phyloP scores from a whole-genome alignment of 2,888 invertebrate genomes.

The Lymantria dispar region DNA sequence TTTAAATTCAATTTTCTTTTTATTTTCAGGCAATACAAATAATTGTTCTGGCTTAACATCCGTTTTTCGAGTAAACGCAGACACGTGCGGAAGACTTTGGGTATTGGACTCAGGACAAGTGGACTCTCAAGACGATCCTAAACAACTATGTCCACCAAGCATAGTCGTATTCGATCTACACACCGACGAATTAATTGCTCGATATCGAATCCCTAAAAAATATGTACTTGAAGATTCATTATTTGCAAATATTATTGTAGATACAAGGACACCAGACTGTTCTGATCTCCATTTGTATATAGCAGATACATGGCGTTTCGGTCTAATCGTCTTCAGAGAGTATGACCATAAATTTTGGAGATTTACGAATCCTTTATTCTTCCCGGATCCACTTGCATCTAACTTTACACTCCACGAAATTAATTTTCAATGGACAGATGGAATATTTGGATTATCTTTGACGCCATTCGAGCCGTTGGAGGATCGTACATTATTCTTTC shows the following conservation, averaged over 20 bases:
- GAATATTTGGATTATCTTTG: constrained; percentile 88
- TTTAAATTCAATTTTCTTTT: neutral
- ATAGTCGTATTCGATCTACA: constrained; percentile 87
- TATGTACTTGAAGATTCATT: constrained; percentile 86
- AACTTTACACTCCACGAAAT: constrained; percentile 88
- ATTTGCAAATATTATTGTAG: constrained; percentile 86
- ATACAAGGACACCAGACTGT: constrained; percentile 82
- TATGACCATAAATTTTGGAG: constrained; percentile 82
- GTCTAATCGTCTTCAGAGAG: constrained; percentile 84
- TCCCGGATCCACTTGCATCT: constrained; percentile 88
- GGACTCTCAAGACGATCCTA: constrained; percentile 84
- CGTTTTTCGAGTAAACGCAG: constrained; percentile 88
- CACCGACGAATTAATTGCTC: constrained; percentile 84
- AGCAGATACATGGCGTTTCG: constrained; percentile 87
- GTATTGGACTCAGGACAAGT: constrained; percentile 90
- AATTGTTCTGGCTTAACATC: constrained; percentile 88
- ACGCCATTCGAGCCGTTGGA: constrained; percentile 76
- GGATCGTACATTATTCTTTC: constrained; percentile 88
- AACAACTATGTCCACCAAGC: constrained; percentile 88
- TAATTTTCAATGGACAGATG: constrained; percentile 92
- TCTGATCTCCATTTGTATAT: constrained; percentile 85
- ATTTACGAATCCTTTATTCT: constrained; percentile 86
- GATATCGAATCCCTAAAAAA: constrained; percentile 85
- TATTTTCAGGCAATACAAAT: constrained; percentile 38
- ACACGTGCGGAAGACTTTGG: constrained; percentile 90